Evolutionary conservation across 2,888 invertebrate species (phyloP).

Genomic region (Habrosyne pyritoides): DNA sequence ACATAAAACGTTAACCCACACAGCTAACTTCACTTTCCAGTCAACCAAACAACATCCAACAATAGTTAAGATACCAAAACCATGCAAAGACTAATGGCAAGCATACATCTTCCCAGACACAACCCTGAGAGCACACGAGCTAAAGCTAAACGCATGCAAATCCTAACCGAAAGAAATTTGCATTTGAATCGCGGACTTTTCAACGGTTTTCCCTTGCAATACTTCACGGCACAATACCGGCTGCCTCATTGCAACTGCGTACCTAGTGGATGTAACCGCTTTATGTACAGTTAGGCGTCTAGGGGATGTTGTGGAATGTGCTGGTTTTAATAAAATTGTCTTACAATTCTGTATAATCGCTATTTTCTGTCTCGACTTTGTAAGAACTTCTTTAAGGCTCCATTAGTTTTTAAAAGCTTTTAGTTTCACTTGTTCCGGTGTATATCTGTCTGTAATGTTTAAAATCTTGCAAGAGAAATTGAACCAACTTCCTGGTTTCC

Average conservation of each 20-base stretch:
- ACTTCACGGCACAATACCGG: conserved; percentile 17
- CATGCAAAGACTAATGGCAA: background rate
- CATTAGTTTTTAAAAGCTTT: too few species aligned
- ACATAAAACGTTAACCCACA: too few species aligned
- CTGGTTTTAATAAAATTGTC: too few species aligned
- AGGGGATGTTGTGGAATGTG: background rate
- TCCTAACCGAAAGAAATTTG: conserved; percentile 41
- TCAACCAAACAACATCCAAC: background rate
- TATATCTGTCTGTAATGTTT: too few species aligned
- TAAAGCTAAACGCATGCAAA: conserved; percentile 47
- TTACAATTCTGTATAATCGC: too few species aligned
- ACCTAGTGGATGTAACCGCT: background rate
- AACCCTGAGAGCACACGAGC: conserved; percentile 12
- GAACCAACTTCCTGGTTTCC: too few species aligned
- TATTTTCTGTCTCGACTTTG: too few species aligned
- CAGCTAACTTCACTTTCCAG: too few species aligned
- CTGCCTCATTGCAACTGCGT: conserved; percentile 4
- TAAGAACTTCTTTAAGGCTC: too few species aligned
- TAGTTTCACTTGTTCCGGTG: too few species aligned
- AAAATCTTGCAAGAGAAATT: too few species aligned
- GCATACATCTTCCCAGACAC: conserved; percentile 1
- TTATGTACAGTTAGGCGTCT: background rate
- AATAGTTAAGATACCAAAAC: background rate
- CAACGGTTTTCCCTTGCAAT: conserved; percentile 26
- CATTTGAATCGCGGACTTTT: conserved; percentile 54